Base-by-base conservation (phyloP, 2,797 vertebrate species). In the Poeciliopsis infans region DNA sequence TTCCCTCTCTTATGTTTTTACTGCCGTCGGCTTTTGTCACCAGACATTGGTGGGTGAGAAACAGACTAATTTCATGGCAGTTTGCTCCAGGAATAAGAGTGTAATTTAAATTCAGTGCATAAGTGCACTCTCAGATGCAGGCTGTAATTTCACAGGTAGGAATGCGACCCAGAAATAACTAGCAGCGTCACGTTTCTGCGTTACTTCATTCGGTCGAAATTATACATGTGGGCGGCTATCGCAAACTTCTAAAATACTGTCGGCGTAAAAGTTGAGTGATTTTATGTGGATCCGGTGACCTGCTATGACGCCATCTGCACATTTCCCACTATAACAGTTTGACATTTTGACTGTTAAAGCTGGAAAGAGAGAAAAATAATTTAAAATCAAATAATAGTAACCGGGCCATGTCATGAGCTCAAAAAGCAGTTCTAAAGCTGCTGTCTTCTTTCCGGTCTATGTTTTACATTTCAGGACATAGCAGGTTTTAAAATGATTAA, bases 91-190 rank as follows among this genome's bases (percentile, higher is more conserved):
- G 20, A 72, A 46, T 39, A 71, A 78, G 39, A 33, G 47, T 55
- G 49, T 41, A 20, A 76, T 72, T 70, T 76, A 5, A 43, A 61
- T 47, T 72, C 45, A 59, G 41, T 23, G 18, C 47, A 25, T 72
- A 72, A 72, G 55, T 16, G 68, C 66, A 25, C 66, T 64, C 5
- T n/a, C 2, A n/a, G n/a, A 36, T 33, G 46, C 25, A 51, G 36
- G n/a, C 31, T 51, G 74, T 36, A 64, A 66, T 80, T 80, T 76
- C 20, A 51, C 68, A 36, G 41, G 7, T 64, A 25, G 18, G 45
- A 66, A 64, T 45, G 4, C 45, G 23, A 57, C 43, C 36, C 7
- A 18, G 51, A 51, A 41, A 45, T 25, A 41, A 23, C 68, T 43
- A 43, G 31, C 53, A 49, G 10, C 18, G n/a, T 13, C 13, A 57